These are phyloP conservation scores for Lycocorax pyrrhopterus DNA, from an alignment of 2,113 vertebrate species.

Conservation along the genomic window DNA sequence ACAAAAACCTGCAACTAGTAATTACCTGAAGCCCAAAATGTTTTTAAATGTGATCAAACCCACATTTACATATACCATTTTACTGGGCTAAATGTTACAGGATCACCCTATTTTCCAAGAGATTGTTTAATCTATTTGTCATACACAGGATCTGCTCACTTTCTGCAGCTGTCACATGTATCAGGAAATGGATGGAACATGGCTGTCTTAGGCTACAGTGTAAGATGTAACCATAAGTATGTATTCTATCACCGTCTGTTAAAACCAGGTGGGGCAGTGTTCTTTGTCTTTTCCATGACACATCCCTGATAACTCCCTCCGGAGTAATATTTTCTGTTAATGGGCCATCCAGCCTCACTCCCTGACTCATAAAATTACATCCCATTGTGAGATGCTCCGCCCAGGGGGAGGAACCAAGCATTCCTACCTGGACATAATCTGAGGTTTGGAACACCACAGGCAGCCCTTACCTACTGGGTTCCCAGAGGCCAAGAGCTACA, in stretches of 20 bases:
- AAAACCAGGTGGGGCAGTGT: background rate
- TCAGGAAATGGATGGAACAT: background rate
- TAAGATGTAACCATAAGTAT: background rate
- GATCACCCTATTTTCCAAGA: background rate
- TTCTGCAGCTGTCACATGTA: background rate
- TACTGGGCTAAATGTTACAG: background rate
- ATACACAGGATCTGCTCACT: background rate
- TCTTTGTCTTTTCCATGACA: background rate
- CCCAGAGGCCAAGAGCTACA: background rate
- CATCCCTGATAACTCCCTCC: background rate
- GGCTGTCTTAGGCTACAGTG: background rate
- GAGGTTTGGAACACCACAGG: background rate
- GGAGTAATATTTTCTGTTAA: fast-evolving
- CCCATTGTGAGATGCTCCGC: background rate
- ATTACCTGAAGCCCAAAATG: background rate
- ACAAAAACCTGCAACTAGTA: background rate
- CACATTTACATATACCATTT: background rate
- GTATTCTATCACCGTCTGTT: background rate
- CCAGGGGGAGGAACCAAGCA: background rate
- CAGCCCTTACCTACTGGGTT: background rate
- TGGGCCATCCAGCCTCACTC: background rate
- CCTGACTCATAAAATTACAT: background rate
- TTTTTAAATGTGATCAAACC: background rate
- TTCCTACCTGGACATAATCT: background rate
- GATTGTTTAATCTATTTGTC: background rate